These are phyloP conservation scores for Rhodophaea formosa DNA, from an alignment of 2,888 invertebrate genomes.

Conservation along the genomic window DNA sequence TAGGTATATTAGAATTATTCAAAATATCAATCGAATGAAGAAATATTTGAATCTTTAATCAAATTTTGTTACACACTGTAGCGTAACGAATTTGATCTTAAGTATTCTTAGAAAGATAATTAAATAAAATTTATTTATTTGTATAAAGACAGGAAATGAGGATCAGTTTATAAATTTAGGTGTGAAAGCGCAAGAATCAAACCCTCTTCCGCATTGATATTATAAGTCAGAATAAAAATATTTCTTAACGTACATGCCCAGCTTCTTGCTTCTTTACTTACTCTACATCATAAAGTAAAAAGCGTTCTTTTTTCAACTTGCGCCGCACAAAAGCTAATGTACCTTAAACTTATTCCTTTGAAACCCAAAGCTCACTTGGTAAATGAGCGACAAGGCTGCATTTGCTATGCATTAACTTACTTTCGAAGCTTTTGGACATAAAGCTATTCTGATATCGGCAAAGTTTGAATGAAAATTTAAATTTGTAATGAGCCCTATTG, in stretches of 20 bases:
- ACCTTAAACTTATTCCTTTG: conserved; percentile 16
- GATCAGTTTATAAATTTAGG: too few species aligned
- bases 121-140: too few species aligned
- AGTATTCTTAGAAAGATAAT: too few species aligned
- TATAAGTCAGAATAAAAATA: too few species aligned
- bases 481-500: conserved; percentile 15
- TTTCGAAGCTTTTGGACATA: conserved; percentile 16
- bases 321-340: conserved; percentile 4
- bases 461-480: conserved; percentile 15
- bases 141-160: too few species aligned
- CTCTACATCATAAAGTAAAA: not conserved
- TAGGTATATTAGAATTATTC: too few species aligned
- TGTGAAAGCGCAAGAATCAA: too few species aligned
- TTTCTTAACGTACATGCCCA: not conserved
- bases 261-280: not conserved
- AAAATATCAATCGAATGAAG: too few species aligned
- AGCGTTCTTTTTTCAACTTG: not conserved
- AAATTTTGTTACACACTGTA: too few species aligned
- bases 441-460: conserved; percentile 15
- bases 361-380: conserved; percentile 15
- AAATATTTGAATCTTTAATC: too few species aligned
- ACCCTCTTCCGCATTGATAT: too few species aligned
- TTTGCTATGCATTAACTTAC: conserved; percentile 20
- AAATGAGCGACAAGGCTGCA: conserved; percentile 19
- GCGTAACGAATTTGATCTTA: too few species aligned